Evolutionary conservation across 2,888 invertebrate species (phyloP), one percentile per base, ranked within the genome.

Genomic region (Malacosoma neustria): DNA sequence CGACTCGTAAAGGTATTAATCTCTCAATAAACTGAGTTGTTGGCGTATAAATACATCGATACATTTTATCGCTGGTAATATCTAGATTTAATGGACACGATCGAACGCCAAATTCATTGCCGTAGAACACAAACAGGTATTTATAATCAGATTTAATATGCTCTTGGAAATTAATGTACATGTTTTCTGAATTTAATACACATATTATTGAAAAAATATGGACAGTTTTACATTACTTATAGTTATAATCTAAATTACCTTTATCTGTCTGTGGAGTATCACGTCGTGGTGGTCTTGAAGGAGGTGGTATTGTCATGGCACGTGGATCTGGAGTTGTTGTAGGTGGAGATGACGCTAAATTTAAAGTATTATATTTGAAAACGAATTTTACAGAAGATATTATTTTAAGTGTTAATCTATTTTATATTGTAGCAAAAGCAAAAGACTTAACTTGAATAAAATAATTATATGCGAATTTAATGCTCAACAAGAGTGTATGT

Each of bases 261-360:
- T 87, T 87, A 43, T 86, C 86, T 38, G 73, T 59, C 14, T 68
- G 56, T 4, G 82, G 85, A 13, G 72, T 71, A 42, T 87, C 87
- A n/a, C 75, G 70, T 11, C 80, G 70, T 1, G 84, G 84, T 31
- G 84, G 77, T 40, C 66, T 64, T 5, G 85, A 84, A 1, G 82
- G 79, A 2, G 82, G 77, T n/a, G 84, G 77, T 9, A 65, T 36
- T 1, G 84, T 84, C 38, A 71, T 35, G 9, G 93, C 93, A 43
- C 91, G 90, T 33, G 93, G 92, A 61, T 90, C 90, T 40, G 93
- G 91, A 48, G 92, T 90, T 36, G 94, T 94, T 40, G 93, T 93
- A 35, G 94, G 94, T 37, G 94, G 93, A 49, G 91, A 89, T 29
- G 94, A 93, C 58, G 91, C 94, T 94, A 39, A 22, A 22, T 7